Conservation (phyloP, 2,888 invertebrate genomes). For the Protodeltote pygarga region DNA sequence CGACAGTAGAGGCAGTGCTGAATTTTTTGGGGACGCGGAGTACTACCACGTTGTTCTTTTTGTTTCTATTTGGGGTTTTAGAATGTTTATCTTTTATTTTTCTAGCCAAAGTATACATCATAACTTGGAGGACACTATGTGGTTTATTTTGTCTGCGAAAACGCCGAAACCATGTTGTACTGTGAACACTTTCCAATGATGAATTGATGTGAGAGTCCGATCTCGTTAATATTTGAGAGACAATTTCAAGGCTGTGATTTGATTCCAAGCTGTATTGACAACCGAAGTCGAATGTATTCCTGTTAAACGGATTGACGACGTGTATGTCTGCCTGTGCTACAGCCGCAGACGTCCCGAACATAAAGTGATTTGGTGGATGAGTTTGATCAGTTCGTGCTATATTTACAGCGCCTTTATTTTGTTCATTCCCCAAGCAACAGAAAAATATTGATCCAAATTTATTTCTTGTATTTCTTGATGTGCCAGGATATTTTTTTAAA, state of each 20-base stretch:
- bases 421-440: slow-evolving; percentile 52
- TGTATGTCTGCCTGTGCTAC: slow-evolving; percentile 16
- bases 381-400: not conserved
- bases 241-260: slow-evolving; percentile 63
- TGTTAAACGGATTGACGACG: slow-evolving; percentile 32
- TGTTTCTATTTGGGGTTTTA: slow-evolving; percentile 38
- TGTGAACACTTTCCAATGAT: slow-evolving; percentile 47
- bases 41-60: slow-evolving; percentile 56
- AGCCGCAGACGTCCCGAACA: not conserved
- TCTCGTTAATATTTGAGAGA: slow-evolving; percentile 58
- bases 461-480: slow-evolving; percentile 33
- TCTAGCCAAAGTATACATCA: slow-evolving; percentile 52
- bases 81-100: slow-evolving; percentile 55
- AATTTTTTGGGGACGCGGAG: slow-evolving; percentile 51
- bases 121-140: slow-evolving; percentile 47
- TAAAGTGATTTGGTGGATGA: not conserved
- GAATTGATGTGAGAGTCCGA: slow-evolving; percentile 56
- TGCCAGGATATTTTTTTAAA: slow-evolving; percentile 26
- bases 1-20: slow-evolving; percentile 45
- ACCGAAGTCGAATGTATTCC: slow-evolving; percentile 52
- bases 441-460: slow-evolving; percentile 46
- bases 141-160: slow-evolving; percentile 39
- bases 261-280: slow-evolving; percentile 62
- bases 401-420: slow-evolving; percentile 22
- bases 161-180: slow-evolving; percentile 43